Evolutionary conservation across 2,888 invertebrate genomes (phyloP).

Genomic region (Diplazon laetatorius): DNA sequence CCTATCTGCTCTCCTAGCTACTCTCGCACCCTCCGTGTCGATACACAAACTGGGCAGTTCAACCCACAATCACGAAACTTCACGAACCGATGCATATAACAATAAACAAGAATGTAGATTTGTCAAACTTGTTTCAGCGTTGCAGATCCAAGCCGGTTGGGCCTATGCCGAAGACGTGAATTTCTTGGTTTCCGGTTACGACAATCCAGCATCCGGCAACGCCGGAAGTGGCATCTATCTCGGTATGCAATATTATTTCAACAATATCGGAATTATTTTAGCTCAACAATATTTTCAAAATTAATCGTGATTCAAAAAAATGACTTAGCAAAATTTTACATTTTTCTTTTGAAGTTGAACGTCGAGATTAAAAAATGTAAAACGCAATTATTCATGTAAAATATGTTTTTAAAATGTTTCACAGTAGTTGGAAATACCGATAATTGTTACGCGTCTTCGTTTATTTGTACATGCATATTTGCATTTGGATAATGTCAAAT

Average conservation of each 20-base stretch:
- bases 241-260: constrained; percentile 64
- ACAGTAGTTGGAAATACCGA: too few relatives aligned
- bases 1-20: background rate
- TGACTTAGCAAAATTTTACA: too few relatives aligned
- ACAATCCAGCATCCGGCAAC: constrained; percentile 76
- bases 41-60: background rate
- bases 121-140: constrained; percentile 85
- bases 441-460: too few relatives aligned
- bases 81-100: background rate
- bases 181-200: constrained; percentile 83
- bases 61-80: background rate
- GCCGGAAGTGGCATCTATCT: constrained; percentile 84
- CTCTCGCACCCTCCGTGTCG: too few relatives aligned
- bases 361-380: too few relatives aligned
- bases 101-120: constrained; percentile 83
- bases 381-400: too few relatives aligned
- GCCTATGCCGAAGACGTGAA: constrained; percentile 83
- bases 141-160: constrained; percentile 83
- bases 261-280: background rate
- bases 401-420: too few relatives aligned
- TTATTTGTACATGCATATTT: too few relatives aligned
- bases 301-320: too few relatives aligned
- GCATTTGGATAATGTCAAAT: too few relatives aligned
- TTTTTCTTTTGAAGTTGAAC: too few relatives aligned
- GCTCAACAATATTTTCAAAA: too few relatives aligned